A percentile compares a stretch with the other conserved stretches of the same genome.
Conservation (phyloP, 2,113 vertebrate species). For the Beaufortia kweichowensis region DNA sequence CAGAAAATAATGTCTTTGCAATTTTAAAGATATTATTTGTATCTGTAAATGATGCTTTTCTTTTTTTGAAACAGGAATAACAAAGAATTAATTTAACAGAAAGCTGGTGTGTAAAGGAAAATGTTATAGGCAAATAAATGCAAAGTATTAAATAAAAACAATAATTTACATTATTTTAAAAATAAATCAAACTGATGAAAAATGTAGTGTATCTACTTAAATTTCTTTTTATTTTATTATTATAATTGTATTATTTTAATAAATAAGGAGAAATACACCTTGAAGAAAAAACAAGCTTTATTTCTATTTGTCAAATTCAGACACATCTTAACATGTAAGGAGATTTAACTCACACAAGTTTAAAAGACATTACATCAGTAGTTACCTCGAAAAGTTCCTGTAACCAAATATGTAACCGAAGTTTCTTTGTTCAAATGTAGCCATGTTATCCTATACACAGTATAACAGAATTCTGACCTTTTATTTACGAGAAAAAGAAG, state of each 20-base stretch:
- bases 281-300: conserved; percentile 64
- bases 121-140: background rate
- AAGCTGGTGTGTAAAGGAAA: background rate
- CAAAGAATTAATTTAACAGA: background rate
- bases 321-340: conserved; percentile 56
- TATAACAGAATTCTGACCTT: background rate
- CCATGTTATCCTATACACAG: conserved; percentile 4
- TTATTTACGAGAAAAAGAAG: conserved; percentile 21
- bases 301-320: conserved; percentile 60
- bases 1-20: background rate
- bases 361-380: conserved; percentile 46
- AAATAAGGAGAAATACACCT: background rate
- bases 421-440: conserved; percentile 40
- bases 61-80: background rate
- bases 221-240: too few species aligned
- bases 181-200: background rate
- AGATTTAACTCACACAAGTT: conserved; percentile 48
- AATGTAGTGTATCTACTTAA: too few species aligned
- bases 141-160: background rate
- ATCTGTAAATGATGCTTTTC: background rate
- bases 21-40: background rate
- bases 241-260: background rate
- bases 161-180: too few species aligned
- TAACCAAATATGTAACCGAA: conserved; percentile 40
- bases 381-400: conserved; percentile 33